Percentiles rank a stretch among this genome's conserved stretches.
Conservation (phyloP, 2,797 vertebrate genomes). For the Phrynocephalus vlangalii region DNA sequence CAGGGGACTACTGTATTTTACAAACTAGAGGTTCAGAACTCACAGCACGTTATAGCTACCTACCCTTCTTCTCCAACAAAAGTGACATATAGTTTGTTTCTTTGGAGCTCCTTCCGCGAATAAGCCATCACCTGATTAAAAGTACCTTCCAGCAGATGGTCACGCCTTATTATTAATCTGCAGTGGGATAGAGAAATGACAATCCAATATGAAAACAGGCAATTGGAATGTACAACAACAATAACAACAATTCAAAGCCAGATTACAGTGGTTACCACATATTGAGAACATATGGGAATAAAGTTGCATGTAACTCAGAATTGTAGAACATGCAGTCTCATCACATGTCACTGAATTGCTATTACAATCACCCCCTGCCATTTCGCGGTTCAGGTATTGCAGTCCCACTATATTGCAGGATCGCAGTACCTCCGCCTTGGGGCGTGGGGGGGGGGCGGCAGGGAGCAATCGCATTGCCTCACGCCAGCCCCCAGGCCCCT, state of each 20-base stretch:
- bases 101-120: conserved; percentile 96
- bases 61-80: conserved; percentile 98
- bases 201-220: not conserved
- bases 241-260: not conserved
- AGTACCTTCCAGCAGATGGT: conserved; percentile 94
- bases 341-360: not conserved
- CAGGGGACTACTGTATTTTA: not conserved
- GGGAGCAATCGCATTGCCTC: no score
- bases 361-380: not conserved
- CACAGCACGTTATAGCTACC: conserved; percentile 48
- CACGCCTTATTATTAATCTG: conserved; percentile 92
- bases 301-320: not conserved
- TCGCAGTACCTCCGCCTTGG: no score
- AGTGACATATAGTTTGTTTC: conserved; percentile 95
- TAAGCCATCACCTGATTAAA: conserved; percentile 99
- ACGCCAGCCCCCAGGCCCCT: no score
- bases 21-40: conserved; percentile 29
- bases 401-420: no score
- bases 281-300: not conserved
- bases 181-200: conserved; percentile 47
- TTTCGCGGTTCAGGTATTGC: no score
- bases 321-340: not conserved
- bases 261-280: not conserved
- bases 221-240: no score
- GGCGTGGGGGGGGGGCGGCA: no score